Base-by-base conservation (phyloP, 2,888 invertebrate genomes). In the Drosophila greeni region DNA sequence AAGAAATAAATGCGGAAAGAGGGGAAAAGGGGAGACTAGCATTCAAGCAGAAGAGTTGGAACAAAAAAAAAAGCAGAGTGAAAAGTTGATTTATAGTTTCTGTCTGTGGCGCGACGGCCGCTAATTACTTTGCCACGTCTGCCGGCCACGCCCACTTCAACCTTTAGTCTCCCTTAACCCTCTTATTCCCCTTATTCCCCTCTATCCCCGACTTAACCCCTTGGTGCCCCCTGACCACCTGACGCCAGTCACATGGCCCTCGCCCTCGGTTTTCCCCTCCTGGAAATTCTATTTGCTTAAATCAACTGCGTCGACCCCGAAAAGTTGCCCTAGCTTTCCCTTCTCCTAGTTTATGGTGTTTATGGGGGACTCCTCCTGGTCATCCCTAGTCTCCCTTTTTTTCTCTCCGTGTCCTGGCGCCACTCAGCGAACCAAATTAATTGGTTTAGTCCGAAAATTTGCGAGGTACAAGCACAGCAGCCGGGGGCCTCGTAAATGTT, bases 41-140 rank as follows among this genome's bases (percentile, higher is more conserved):
- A n/a, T n/a, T n/a, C n/a, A n/a, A 11, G 9, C 4, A 2, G 18
- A 29, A 20, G 7, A 20, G 20, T 8, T 0, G 16, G n/a, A 3
- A 9, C 4, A 16, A 1, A 39, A 20, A 39, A 23, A 59, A 66
- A 53, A 66, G n/a, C n/a, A n/a, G 74, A 80, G 48, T 55, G 79
- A 79, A 80, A 80, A 80, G 84, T 84, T 80, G 79, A 84, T 80
- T 80, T 80, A 80, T 80, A 80, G 84, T 80, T 79, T 74, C 80
- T 76, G 82, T 82, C 76, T 72, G 47, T 77, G 72, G 77, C 73
- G 47, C 77, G 70, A 72, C 76, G 84, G 84, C 84, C 76, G 84
- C 82, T 80, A 80, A 80, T 80, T 80, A 84, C 79, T 80, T 84
- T 80, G 74, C 76, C 84, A 84, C 79, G 84, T 82, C 82, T 81